Percentiles rank a stretch among this genome's conserved stretches.
These are phyloP conservation scores for Drosophila asahinai DNA, from an alignment of 1,140 invertebrate species.

Conservation along the genomic window DNA sequence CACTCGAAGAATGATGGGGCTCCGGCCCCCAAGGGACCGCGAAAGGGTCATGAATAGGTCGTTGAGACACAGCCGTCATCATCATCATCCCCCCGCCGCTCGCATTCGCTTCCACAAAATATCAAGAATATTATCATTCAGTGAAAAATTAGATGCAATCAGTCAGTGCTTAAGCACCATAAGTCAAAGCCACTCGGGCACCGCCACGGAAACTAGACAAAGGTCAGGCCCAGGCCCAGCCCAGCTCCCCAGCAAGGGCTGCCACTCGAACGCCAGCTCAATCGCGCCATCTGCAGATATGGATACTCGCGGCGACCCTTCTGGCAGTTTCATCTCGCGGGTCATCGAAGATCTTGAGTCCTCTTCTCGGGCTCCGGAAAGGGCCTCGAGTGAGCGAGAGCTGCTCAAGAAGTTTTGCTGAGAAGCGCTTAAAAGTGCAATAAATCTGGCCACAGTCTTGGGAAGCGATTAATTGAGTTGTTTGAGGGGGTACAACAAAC, in stretches of 20 bases:
- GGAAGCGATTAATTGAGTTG: neutral
- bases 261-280: slow-evolving; percentile 42
- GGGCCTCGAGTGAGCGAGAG: slow-evolving; percentile 20
- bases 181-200: slow-evolving; percentile 68
- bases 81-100: slow-evolving; percentile 45
- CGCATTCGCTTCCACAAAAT: slow-evolving; percentile 45
- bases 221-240: slow-evolving; percentile 49
- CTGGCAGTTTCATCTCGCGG: slow-evolving; percentile 49
- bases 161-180: slow-evolving; percentile 81
- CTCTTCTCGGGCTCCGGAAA: slow-evolving; percentile 8
- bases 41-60: slow-evolving; percentile 79
- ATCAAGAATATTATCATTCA: slow-evolving; percentile 82
- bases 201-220: slow-evolving; percentile 63
- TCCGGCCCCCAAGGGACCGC: slow-evolving; percentile 53
- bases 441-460: neutral
- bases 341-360: slow-evolving; percentile 37
- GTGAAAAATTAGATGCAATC: slow-evolving; percentile 84
- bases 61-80: slow-evolving; percentile 72
- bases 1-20: slow-evolving; percentile 52
- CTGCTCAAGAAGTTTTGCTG: slow-evolving; percentile 6
- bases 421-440: neutral
- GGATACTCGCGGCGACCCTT: slow-evolving; percentile 57
- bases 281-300: slow-evolving; percentile 63
- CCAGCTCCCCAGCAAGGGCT: neutral
- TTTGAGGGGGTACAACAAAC: neutral